Evolutionary conservation across 23 tunicate species (phyloP).

Genomic region (Trididemnum miniatum): DNA sequence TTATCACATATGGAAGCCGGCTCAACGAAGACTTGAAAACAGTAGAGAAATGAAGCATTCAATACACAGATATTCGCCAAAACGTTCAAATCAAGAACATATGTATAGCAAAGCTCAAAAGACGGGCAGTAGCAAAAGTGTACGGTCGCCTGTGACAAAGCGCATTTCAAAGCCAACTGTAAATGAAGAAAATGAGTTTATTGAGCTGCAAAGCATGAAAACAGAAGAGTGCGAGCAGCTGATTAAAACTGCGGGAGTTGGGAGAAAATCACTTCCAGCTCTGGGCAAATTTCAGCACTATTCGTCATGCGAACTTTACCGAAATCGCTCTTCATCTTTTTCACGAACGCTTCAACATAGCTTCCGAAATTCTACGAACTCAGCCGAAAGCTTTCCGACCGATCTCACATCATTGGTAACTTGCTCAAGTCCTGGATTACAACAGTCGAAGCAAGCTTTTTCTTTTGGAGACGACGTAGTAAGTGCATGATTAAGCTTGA

Average conservation of each 20-base stretch:
- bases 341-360: slow-evolving; percentile 45
- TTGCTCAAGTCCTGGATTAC: slow-evolving; percentile 40
- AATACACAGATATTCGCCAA: not conserved
- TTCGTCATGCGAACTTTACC: not conserved
- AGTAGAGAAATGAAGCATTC: not conserved
- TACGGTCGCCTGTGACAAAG: not conserved
- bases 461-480: not conserved
- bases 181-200: not conserved
- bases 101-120: not conserved
- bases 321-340: slow-evolving; percentile 23
- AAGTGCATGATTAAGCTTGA: too few relatives aligned
- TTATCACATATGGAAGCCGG: slow-evolving; percentile 68
- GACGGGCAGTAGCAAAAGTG: not conserved
- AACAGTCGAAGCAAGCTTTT: slow-evolving; percentile 45
- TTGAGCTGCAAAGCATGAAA: not conserved
- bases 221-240: not conserved
- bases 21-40: slow-evolving; percentile 45
- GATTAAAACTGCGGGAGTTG: not conserved
- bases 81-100: not conserved
- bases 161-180: not conserved
- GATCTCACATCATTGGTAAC: slow-evolving; percentile 76
- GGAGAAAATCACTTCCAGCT: not conserved
- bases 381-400: slow-evolving; percentile 88
- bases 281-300: not conserved
- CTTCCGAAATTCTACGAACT: slow-evolving; percentile 83